Conservation (phyloP, 2,888 invertebrate species). For the Platerodrilus igneus region DNA sequence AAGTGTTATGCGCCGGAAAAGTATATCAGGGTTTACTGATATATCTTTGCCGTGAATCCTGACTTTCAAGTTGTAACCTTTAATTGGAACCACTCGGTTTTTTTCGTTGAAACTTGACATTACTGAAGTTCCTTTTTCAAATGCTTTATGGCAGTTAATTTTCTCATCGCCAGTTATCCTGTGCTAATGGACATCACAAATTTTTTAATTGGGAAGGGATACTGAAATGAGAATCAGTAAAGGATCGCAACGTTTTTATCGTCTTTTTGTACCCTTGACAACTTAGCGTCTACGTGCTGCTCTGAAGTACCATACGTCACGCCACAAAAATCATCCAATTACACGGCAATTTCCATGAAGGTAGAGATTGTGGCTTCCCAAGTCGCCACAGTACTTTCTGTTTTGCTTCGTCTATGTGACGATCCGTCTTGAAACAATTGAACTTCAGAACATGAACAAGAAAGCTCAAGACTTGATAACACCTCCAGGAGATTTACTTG, state of each 20-base stretch:
- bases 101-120: conserved; percentile 4
- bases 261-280: conserved; percentile 1
- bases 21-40: conserved; percentile 3
- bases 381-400: too few relatives aligned
- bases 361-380: conserved; percentile 5
- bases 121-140: conserved; percentile 1
- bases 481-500: conserved; percentile 4
- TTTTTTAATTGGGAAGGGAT: conserved; percentile 2
- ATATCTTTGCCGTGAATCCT: conserved; percentile 3
- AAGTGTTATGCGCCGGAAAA: neutral
- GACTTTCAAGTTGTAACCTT: neutral
- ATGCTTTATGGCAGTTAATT: conserved; percentile 7
- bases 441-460: conserved; percentile 3
- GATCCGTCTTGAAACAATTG: conserved; percentile 8
- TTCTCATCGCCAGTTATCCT: conserved; percentile 7
- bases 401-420: conserved; percentile 8
- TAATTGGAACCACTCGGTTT: too few relatives aligned
- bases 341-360: conserved; percentile 1
- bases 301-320: conserved; percentile 6
- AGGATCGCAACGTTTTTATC: neutral
- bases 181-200: neutral
- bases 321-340: conserved; percentile 7
- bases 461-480: conserved; percentile 3
- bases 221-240: conserved; percentile 1
- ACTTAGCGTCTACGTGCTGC: conserved; percentile 7